These are phyloP conservation scores for Azorinus chamasolen DNA, from an alignment of 2,888 invertebrate genomes.

Conservation along the genomic window DNA sequence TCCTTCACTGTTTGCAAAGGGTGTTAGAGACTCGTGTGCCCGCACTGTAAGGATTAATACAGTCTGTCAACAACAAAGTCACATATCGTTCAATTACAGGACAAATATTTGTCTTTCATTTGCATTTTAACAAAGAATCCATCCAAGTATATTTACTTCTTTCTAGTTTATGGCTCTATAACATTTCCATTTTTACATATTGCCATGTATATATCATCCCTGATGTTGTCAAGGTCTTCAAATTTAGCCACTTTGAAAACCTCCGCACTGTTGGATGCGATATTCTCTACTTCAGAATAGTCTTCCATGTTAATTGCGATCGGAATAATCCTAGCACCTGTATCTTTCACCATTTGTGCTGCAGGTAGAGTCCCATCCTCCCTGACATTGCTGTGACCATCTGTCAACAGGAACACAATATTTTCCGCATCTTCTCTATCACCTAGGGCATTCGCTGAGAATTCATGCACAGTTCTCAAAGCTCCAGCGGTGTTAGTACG, in stretches of 20 bases:
- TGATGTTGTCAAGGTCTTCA: constrained; percentile 66
- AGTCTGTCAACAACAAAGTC: too few species aligned
- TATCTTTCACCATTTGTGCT: constrained; percentile 73
- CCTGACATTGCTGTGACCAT: constrained; percentile 81
- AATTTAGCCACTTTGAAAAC: constrained; percentile 77
- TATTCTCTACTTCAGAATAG: constrained; percentile 67
- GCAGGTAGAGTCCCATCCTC: constrained; percentile 75
- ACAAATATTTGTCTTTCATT: too few species aligned
- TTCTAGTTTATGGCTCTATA: background rate
- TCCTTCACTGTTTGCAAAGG: too few species aligned
- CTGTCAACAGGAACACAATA: constrained; percentile 78
- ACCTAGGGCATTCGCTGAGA: constrained; percentile 66
- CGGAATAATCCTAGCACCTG: constrained; percentile 74
- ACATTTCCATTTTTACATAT: constrained; percentile 65
- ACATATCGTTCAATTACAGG: too few species aligned
- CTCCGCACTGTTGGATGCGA: constrained; percentile 70
- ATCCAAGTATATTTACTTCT: too few species aligned
- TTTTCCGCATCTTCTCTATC: constrained; percentile 72
- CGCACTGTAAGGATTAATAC: too few species aligned
- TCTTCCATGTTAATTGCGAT: constrained; percentile 76
- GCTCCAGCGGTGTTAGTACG: constrained; percentile 81
- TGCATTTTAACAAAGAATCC: too few species aligned
- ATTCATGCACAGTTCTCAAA: constrained; percentile 68
- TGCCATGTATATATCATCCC: constrained; percentile 67
- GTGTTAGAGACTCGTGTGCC: too few species aligned